Evolutionary conservation across 2,797 vertebrate genomes (phyloP), one percentile per base, ranked within the genome.

Genomic region (Cossypha heuglini): DNA sequence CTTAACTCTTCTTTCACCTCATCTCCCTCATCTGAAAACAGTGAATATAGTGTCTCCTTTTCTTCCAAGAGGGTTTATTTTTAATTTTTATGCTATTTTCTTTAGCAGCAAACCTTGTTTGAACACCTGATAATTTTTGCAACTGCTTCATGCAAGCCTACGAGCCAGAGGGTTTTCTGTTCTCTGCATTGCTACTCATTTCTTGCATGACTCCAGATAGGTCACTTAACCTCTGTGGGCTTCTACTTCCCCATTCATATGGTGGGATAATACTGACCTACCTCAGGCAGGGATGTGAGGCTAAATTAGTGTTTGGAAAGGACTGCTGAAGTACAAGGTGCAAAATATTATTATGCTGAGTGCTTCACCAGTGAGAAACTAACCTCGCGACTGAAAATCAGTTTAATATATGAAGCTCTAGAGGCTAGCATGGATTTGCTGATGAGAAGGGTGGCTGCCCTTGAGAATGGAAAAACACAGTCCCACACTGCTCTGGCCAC

Each of bases 321-420:
- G 78, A 78, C 79, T 90, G 66, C 58, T 86, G 94, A 78, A 95
- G 95, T 93, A 88, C 88, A 96, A 33, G 63, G 93, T 96, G 87
- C 91, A 96, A 97, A 96, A 86, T 96, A 86, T 97, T 97, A 93
- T 97, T 97, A 96, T 90, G 52, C 93, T 96, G 96, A 97, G 97
- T 94, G 96, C 90, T 96, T 97, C 92, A 95, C 80, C 38, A 48
- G 86, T 80, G 81, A 96, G 93, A 94, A 97, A 87, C 75, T 87
- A 93, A 97, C 97, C 91, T 95, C 93, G 0, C 10, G 21, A 97
- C 95, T 94, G 97, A 97, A 97, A 97, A 97, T 97, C 81, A 54
- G 96, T 90, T 96, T 95, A 97, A 97, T 96, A 90, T 92, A 94
- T 46, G 77, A 94, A 96, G 90, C 76, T 90, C 51, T 77, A 81